Evolutionary conservation across 2,888 invertebrate species (phyloP), one percentile per base, ranked within the genome.

Genomic region (Drosophila basisetae): DNA sequence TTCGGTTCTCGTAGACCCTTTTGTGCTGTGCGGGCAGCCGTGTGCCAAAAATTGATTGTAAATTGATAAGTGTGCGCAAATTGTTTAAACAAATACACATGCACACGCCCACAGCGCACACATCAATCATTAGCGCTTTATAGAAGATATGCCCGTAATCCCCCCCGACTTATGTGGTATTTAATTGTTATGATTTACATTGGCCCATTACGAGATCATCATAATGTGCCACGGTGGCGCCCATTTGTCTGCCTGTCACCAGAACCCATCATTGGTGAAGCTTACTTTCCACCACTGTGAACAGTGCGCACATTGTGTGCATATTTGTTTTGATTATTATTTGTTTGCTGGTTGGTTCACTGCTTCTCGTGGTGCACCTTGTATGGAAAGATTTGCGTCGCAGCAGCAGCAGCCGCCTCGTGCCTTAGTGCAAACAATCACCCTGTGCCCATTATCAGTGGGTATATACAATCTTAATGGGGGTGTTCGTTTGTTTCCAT

Each of bases 21-120:
- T 63, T 55, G 50, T 39, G 52, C 63, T 60, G 37, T 41, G 41
- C n/a, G 30, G 25, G 16, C 55, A 35, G 78, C 68, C 67, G 68
- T 78, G 76, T 67, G 82, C 73, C 72, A 78, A 78, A 55, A 89
- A 82, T 85, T 84, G 78, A 84, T 82, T 80, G 84, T 82, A 73
- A 85, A 89, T 85, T 76, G 89, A 88, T 84, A 88, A 88, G 73
- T 83, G 87, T 54, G 65, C 68, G 81, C 75, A 39, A 85, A 85
- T 89, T 84, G 84, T 43, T 86, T 83, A 68, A 72, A 65, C 82
- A 89, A 83, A 84, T 59, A 58, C 47, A 60, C 31, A 28, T 50
- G 54, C 47, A 60, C 35, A 22, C 43, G 33, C 71, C 64, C 35
- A 58, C 13, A 5, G 9, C 37, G 16, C 63, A 2, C 31, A 83